Conservation (phyloP, 2,113 vertebrate genomes). For the Theristicus caerulescens region DNA sequence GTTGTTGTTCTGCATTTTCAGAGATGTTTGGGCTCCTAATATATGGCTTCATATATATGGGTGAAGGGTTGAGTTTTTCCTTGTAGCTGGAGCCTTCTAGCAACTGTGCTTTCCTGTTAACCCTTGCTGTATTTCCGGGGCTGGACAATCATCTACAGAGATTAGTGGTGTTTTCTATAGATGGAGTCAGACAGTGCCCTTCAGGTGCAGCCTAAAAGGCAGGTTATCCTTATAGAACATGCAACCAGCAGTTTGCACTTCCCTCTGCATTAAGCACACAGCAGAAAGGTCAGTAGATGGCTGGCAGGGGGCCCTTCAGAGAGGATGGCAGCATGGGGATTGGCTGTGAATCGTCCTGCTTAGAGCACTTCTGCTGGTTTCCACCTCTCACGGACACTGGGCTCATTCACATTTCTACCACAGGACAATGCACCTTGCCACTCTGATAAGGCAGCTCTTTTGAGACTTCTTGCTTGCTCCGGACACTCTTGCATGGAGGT, state of each 20-base stretch:
- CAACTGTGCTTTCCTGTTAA: background rate
- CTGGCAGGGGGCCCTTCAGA: background rate
- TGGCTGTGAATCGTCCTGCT: fast-evolving
- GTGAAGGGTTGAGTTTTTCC: background rate
- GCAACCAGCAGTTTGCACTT: background rate
- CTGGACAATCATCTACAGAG: background rate
- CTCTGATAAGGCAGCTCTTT: background rate
- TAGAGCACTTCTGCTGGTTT: background rate
- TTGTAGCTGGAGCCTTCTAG: background rate
- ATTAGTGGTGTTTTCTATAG: background rate
- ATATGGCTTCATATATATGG: background rate
- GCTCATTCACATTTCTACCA: background rate
- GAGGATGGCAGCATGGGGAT: fast-evolving
- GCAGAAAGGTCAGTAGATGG: background rate
- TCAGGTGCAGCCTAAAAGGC: background rate
- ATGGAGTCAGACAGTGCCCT: background rate
- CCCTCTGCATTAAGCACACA: background rate
- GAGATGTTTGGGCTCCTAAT: background rate
- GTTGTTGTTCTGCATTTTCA: background rate
- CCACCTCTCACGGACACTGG: background rate
- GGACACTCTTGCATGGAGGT: background rate
- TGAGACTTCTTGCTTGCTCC: background rate
- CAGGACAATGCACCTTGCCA: background rate
- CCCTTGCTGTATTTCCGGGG: background rate
- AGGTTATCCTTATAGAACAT: background rate